These are phyloP conservation scores for Aphidius colemani DNA, from an alignment of 2,888 invertebrate genomes.

Conservation along the genomic window DNA sequence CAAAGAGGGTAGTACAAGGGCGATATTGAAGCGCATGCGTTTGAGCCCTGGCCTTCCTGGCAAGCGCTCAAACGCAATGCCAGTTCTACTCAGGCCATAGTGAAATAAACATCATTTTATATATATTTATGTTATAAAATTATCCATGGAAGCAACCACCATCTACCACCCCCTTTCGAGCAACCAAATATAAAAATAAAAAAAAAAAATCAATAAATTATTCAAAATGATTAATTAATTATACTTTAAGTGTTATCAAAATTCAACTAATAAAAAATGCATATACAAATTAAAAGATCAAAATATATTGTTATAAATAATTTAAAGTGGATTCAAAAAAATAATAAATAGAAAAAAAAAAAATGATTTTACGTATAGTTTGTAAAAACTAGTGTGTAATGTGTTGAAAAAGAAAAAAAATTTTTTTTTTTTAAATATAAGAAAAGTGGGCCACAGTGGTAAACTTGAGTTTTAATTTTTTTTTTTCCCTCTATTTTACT, in stretches of 20 bases:
- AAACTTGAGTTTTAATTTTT: background rate
- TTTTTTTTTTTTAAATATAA: background rate
- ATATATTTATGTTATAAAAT: slow-evolving; percentile 23
- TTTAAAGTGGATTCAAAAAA: no score
- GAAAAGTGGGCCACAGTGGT: background rate
- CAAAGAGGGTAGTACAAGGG: slow-evolving; percentile 32
- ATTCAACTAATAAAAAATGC: background rate
- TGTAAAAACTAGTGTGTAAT: no score
- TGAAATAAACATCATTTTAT: slow-evolving; percentile 40
- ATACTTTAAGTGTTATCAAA: background rate
- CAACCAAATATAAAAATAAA: slow-evolving; percentile 1
- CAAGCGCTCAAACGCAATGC: slow-evolving; percentile 27
- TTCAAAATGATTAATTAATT: background rate
- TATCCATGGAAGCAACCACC: slow-evolving; percentile 25
- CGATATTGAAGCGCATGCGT: slow-evolving; percentile 34
- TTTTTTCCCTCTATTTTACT: no score
- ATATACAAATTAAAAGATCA: no score
- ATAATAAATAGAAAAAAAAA: no score
- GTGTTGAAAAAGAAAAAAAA: background rate
- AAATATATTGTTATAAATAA: no score
- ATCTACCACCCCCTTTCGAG: slow-evolving; percentile 31
- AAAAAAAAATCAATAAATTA: background rate
- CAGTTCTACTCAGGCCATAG: slow-evolving; percentile 50
- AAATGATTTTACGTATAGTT: no score
- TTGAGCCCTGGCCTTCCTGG: slow-evolving; percentile 32